phyloP scores from a whole-genome alignment of 2,888 invertebrate genomes.

The Pharmacophagus antenor region DNA sequence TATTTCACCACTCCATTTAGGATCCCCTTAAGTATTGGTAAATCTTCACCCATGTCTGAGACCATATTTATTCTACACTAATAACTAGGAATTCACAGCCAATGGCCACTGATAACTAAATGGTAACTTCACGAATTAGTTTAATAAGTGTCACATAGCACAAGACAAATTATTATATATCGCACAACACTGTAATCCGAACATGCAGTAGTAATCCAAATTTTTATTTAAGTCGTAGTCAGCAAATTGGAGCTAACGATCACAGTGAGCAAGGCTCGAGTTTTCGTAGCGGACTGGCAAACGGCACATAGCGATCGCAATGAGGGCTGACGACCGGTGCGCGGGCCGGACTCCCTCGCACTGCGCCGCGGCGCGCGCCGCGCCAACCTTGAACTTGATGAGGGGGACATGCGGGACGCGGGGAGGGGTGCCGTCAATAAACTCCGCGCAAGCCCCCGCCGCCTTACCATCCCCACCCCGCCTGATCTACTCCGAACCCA shows the following conservation, averaged over 20 bases:
- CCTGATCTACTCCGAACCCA: constrained; percentile 40
- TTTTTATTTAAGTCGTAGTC: constrained; percentile 51
- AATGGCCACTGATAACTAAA: constrained; percentile 69
- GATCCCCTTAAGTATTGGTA: constrained; percentile 94
- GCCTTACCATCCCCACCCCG: constrained; percentile 45
- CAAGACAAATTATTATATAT: constrained; percentile 34
- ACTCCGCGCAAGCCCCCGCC: constrained; percentile 77
- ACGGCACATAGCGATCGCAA: constrained; percentile 67
- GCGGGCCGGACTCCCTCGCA: constrained; percentile 81
- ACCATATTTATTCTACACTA: constrained; percentile 74
- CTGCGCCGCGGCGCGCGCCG: constrained; percentile 81
- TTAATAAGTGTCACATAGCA: constrained; percentile 50
- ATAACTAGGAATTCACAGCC: constrained; percentile 73
- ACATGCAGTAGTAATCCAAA: constrained; percentile 59
- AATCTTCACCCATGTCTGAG: constrained; percentile 91
- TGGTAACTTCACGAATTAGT: constrained; percentile 67
- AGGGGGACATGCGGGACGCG: constrained; percentile 62
- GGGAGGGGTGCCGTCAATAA: constrained; percentile 76
- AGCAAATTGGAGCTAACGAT: constrained; percentile 51
- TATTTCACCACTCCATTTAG: constrained; percentile 94
- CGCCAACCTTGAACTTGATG: constrained; percentile 83
- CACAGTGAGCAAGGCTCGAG: constrained; percentile 62
- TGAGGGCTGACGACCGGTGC: constrained; percentile 80
- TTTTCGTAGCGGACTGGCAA: constrained; percentile 62
- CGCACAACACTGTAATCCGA: constrained; percentile 75